phyloP scores from a whole-genome alignment of 2,797 vertebrate species.

The Dallia pectoralis region DNA sequence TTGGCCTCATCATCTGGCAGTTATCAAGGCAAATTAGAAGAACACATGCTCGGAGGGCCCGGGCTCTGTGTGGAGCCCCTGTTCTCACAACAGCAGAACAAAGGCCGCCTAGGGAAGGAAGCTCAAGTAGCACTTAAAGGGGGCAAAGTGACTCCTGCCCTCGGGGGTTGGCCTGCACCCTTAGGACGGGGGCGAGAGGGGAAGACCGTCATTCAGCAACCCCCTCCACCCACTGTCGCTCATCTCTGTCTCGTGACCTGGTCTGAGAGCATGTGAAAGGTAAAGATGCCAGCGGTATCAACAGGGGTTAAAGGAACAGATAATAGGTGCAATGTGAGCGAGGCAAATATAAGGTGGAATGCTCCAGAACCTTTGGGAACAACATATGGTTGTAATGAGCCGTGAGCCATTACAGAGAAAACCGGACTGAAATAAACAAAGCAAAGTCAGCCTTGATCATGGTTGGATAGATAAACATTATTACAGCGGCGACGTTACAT shows the following conservation, averaged over 20 bases:
- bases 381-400: constrained; percentile 59
- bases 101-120: constrained; percentile 57
- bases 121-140: constrained; percentile 49
- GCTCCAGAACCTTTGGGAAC: constrained; percentile 31
- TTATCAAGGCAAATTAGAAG: constrained; percentile 67
- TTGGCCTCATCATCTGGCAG: constrained; percentile 68
- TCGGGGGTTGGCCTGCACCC: constrained; percentile 35
- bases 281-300: constrained; percentile 4
- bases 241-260: constrained; percentile 37
- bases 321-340: constrained; percentile 41
- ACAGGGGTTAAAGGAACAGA: constrained; percentile 15
- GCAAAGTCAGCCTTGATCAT: constrained; percentile 38
- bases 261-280: constrained; percentile 31
- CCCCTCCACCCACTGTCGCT: constrained; percentile 26
- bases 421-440: constrained; percentile 47
- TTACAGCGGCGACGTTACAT: constrained; percentile 21
- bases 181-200: constrained; percentile 17
- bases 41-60: constrained; percentile 57
- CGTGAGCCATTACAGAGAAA: constrained; percentile 33
- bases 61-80: constrained; percentile 19
- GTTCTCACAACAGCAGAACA: constrained; percentile 51
- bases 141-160: constrained; percentile 39
- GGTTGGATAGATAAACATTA: constrained; percentile 48
- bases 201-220: constrained; percentile 38
- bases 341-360: constrained; percentile 30